Evolutionary conservation across 2,113 vertebrate genomes (phyloP), one percentile per base, ranked within the genome.

Genomic region (Perccottus glenii): DNA sequence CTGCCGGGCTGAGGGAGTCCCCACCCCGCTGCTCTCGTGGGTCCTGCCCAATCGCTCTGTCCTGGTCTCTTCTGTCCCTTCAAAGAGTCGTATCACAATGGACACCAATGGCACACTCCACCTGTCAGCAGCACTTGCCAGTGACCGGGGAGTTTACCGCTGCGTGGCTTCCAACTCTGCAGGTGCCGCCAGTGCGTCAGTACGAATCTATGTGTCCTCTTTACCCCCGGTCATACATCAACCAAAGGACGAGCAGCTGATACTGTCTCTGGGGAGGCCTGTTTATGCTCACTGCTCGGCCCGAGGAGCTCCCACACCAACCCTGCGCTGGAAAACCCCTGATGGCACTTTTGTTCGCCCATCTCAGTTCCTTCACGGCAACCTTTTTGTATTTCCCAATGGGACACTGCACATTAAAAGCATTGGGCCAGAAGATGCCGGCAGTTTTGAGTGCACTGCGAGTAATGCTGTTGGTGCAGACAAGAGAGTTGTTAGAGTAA

Each of bases 371-470:
- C 79, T 98, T 56, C 93, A 91, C 11, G 93, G 94, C 16, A 96
- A 96, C 83, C 74, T 98, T 8, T 98, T 96, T 73, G 95, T 98
- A 65, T 94, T 98, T 78, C 94, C 96, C 65, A 98, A 98, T 36
- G 97, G 97, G 36, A 98, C 97, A 0, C 93, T 99, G 2, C 94
- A 94, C 64, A 93, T 99, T 69, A 93, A 93, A 35, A 91, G 83
- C 0, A 76, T 93, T 0, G 90, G 90, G 0, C 85, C 90, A 46
- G 88, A 82, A 38, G 93, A 98, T 75, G 88, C 88, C 2, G 97
- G 97, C 1, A 92, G 50, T 57, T 99, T 98, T 0, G 94, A 96
- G 71, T 99, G 97, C 53, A 88, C 95, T 65, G 96, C 95, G 6
- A 85, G 92, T 72, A 98, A 97, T 60, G 80, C 89, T 53, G 92